phyloP scores from a whole-genome alignment of 2,888 invertebrate genomes.

The Platycheirus rosarum region DNA sequence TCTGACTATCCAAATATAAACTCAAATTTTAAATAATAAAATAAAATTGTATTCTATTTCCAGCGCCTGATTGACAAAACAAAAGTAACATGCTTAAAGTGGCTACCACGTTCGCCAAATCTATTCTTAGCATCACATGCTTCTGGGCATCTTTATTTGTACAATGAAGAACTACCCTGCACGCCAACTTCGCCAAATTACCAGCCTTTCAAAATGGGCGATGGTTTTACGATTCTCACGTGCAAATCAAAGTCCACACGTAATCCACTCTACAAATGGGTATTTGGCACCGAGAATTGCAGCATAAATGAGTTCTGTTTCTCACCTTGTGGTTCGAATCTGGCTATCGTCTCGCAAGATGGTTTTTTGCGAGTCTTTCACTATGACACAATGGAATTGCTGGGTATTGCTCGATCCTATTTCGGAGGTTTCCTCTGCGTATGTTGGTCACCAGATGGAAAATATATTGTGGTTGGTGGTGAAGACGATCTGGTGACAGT shows the following conservation, averaged over 20 bases:
- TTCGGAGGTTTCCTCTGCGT: slow-evolving; percentile 99
- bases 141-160: slow-evolving; percentile 98
- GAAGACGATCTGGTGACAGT: slow-evolving; percentile 99
- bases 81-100: slow-evolving; percentile 95
- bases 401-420: slow-evolving; percentile 96
- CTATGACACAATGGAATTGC: slow-evolving; percentile 97
- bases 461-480: slow-evolving; percentile 97
- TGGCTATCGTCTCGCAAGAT: slow-evolving; percentile 97
- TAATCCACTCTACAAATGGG: slow-evolving; percentile 97
- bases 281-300: slow-evolving; percentile 90
- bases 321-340: slow-evolving; percentile 95
- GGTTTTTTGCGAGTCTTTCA: slow-evolving; percentile 98
- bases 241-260: slow-evolving; percentile 98
- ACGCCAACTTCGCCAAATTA: slow-evolving; percentile 96
- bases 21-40: not conserved
- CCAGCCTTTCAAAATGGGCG: slow-evolving; percentile 97
- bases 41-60: slow-evolving; percentile 54
- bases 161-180: slow-evolving; percentile 97
- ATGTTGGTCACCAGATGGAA: slow-evolving; percentile 98
- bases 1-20: slow-evolving; percentile 82
- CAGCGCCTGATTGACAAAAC: slow-evolving; percentile 83
- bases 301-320: slow-evolving; percentile 98
- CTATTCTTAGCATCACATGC: slow-evolving; percentile 97
- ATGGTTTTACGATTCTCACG: slow-evolving; percentile 96
- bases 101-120: slow-evolving; percentile 97